Evolutionary conservation across 2,797 vertebrate species (phyloP).

Genomic region (Luscinia megarhynchos): DNA sequence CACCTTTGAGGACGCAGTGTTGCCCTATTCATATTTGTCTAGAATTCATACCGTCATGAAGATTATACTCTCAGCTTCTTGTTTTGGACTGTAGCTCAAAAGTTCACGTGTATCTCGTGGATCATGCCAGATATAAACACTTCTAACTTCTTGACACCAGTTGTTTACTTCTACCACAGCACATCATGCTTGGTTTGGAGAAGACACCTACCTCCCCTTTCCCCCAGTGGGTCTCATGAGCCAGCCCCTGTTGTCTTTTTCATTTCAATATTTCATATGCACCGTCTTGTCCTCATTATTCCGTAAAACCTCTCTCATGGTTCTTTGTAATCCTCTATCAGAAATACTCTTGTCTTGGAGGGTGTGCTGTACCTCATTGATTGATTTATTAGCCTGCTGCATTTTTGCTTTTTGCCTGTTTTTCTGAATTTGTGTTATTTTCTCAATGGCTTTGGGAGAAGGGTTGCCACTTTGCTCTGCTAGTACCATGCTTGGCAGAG

Average conservation of each 20-base stretch:
- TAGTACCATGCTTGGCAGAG: not conserved
- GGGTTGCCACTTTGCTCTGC: not conserved
- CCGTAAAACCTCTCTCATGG: not conserved
- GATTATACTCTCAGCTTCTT: not conserved
- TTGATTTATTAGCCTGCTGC: not conserved
- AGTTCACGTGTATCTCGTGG: not conserved
- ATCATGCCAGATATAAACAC: not conserved
- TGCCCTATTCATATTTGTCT: not conserved
- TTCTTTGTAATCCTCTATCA: not conserved
- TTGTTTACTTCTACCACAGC: not conserved
- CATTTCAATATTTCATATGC: not conserved
- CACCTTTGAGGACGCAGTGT: not conserved
- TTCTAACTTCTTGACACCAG: not conserved
- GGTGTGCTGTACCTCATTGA: not conserved
- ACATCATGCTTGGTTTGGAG: not conserved
- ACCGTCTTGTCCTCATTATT: not conserved
- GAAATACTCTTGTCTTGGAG: not conserved
- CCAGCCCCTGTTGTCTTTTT: not conserved
- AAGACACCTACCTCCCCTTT: not conserved
- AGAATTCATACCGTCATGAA: not conserved
- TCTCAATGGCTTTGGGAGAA: not conserved
- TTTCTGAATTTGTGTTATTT: not conserved
- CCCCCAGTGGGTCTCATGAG: not conserved
- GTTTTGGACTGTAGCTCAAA: not conserved
- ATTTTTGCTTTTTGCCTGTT: not conserved